These are phyloP conservation scores for Mastomys natalensis DNA, from an alignment of 2,113 vertebrate genomes.

Conservation along the genomic window DNA sequence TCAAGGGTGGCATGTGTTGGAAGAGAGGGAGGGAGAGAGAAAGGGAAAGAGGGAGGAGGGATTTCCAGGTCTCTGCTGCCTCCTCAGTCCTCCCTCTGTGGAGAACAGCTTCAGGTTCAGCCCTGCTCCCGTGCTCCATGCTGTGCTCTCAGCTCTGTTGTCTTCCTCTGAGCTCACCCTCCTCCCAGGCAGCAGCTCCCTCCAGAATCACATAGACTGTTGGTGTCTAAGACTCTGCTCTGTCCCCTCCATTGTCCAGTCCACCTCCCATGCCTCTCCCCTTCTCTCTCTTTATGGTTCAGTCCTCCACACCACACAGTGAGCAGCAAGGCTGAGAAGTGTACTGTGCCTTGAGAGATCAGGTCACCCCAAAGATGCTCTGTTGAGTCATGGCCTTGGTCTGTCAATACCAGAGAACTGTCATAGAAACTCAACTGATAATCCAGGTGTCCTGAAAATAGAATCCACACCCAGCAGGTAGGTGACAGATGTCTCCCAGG, in stretches of 20 bases:
- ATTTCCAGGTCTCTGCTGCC: neutral
- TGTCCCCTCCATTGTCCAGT: neutral
- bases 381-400: neutral
- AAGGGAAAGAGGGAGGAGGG: neutral
- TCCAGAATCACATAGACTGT: neutral
- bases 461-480: neutral
- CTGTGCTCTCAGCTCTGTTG: neutral
- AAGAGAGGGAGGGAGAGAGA: neutral
- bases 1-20: neutral
- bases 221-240: neutral
- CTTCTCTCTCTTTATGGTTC: neutral
- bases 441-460: neutral
- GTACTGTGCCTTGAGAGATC: neutral
- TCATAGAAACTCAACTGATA: too few species aligned
- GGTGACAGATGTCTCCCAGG: neutral
- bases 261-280: neutral
- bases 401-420: neutral
- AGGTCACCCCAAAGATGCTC: neutral
- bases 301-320: neutral
- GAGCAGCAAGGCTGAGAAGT: neutral
- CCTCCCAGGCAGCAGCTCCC: neutral
- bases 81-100: neutral
- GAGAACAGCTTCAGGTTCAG: neutral
- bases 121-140: neutral
- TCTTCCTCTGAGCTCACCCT: neutral